Base-by-base conservation (phyloP, 2,888 invertebrate genomes). In the Drosophila borealis region DNA sequence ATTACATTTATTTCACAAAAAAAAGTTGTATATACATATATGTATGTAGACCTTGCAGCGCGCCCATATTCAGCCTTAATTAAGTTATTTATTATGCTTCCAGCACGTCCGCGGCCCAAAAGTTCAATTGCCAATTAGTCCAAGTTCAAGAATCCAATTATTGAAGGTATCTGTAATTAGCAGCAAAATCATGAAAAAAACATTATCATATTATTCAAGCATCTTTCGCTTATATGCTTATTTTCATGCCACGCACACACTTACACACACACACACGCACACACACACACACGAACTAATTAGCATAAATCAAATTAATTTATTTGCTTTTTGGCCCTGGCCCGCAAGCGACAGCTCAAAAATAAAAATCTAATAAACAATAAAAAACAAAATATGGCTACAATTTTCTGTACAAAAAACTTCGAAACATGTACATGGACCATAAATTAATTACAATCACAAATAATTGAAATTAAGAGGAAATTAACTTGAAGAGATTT, bases 101-200 rank as follows among this genome's bases (percentile, higher is more conserved):
- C 42, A 39, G 57, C 73, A 73, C 57, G 59, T 69, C 39, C 63
- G 13, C 34, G 13, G 49, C 25, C 48, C 48, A 25, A 34, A 51
- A 59, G 60, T 64, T 64, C 71, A 65, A 73, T 56, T 57, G 56
- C 67, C 73, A 64, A 65, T 88, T 78, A 91, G 80, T 91, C 91
- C 87, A 91, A 78, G 81, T 91, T 90, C 62, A 91, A 75, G 73
- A 91, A 91, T 51, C 85, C 90, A 84, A 91, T 87, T 75, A 91
- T 91, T 36, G 86, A 88, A 50, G 91, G 91, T 78, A 91, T 90
- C 91, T 91, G 85, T 57, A 79, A 84, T 73, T 67, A 79, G 60
- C 48, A 51, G 41, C 68, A 67, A 29, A 53, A 41, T n/a, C 78
- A 79, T 72, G 19, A 64, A 67, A 70, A 59, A 64, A 45, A 48